Evolutionary conservation across 2,888 invertebrate species (phyloP), one percentile per base, ranked within the genome.

Genomic region (Aphrophora alni): DNA sequence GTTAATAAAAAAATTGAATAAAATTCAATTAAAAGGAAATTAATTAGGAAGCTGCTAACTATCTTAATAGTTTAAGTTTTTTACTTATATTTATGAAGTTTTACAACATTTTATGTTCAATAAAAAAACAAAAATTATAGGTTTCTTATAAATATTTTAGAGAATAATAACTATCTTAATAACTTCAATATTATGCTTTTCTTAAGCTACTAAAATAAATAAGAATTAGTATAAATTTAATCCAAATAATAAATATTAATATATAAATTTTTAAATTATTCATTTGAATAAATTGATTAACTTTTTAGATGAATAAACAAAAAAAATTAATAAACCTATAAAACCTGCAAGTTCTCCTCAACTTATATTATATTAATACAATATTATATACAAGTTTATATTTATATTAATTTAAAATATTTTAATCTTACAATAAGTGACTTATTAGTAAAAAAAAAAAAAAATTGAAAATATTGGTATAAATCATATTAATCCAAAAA

Each of bases 41-140:
- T 88, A 87, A 87, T 88, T 87, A 86, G 86, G 88, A 91, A 92
- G 92, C 92, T 91, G 90, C 92, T 92, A 92, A 92, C 91, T 92
- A 91, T 89, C 89, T 88, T 89, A 87, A 86, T 88, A 90, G 87
- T 87, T 88, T 88, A 5, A 33, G 44, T 44, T 44, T 14, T 14
- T 44, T 44, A 4, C 14, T 10, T n/a, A n/a, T 14, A 44, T 44
- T 44, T 14, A 44, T 14, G 17, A 44, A 2, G 44, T 44, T 44
- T n/a, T 44, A 44, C 12, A 14, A 44, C 33, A 8, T 33, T 33
- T 33, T 8, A 5, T 33, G 3, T 33, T 33, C 33, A 33, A 33
- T 3, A 8, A 33, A 33, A 33, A 33, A 33, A 8, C 3, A 33
- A 8, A 5, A 33, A 33, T 33, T 5, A 3, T 33, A 14, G 2